Percentiles rank a stretch among this genome's conserved stretches.
These are phyloP conservation scores for Crax fasciolata DNA, from an alignment of 2,797 vertebrate genomes.

Conservation along the genomic window DNA sequence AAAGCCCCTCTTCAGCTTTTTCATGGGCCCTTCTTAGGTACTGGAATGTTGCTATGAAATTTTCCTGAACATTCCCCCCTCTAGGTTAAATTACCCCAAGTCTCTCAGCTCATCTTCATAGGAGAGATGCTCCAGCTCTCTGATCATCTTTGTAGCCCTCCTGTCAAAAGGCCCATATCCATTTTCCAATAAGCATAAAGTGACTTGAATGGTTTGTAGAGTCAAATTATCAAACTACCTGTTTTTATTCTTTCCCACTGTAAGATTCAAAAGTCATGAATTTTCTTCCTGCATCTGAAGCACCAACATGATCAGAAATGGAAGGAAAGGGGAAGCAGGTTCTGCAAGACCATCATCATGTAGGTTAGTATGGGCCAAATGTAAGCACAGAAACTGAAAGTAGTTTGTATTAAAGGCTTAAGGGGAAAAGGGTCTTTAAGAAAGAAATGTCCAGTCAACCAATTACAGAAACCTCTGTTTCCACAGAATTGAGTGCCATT, in stretches of 20 bases:
- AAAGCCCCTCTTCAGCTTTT: no score
- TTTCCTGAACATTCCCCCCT: no score
- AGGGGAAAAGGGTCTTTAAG: not conserved
- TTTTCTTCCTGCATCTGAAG: not conserved
- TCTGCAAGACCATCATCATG: not conserved
- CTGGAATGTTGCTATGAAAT: no score
- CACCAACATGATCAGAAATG: not conserved
- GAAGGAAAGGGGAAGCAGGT: not conserved
- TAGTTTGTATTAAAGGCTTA: not conserved
- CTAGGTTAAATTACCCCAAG: no score
- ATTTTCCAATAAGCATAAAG: not conserved
- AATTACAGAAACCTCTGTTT: not conserved
- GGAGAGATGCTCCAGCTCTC: no score
- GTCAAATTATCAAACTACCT: not conserved
- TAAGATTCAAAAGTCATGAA: not conserved
- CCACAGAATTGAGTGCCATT: not conserved
- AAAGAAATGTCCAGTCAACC: not conserved
- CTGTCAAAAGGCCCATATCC: not conserved
- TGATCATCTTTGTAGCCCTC: no score
- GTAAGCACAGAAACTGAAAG: not conserved
- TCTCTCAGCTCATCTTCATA: no score
- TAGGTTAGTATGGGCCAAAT: not conserved
- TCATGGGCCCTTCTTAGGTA: no score
- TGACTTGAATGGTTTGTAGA: not conserved
- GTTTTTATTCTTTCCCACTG: not conserved